phyloP scores from a whole-genome alignment of 2,888 invertebrate species.

The Kryphioiulus occultus region DNA sequence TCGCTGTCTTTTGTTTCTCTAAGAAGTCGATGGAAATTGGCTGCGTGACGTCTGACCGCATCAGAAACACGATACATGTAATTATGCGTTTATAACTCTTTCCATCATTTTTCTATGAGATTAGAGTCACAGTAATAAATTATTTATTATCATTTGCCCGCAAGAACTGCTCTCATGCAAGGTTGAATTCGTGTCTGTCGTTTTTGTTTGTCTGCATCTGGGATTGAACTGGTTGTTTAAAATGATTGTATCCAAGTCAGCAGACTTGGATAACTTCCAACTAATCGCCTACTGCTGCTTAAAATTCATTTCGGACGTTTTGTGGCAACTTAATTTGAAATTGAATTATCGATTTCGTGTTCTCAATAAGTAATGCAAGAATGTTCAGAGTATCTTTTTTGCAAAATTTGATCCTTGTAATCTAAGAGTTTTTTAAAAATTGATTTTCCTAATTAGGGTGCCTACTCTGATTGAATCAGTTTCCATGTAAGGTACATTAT shows the following conservation, averaged over 20 bases:
- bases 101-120: background rate
- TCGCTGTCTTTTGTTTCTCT: background rate
- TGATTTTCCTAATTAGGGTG: too few relatives aligned
- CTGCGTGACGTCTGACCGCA: background rate
- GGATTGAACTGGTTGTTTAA: conserved; percentile 9
- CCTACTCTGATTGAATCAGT: too few relatives aligned
- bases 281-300: background rate
- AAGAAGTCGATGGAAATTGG: background rate
- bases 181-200: background rate
- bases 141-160: background rate
- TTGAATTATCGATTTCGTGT: background rate
- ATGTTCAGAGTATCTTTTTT: too few relatives aligned
- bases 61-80: background rate
- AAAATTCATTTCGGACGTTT: background rate
- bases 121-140: background rate
- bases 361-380: too few relatives aligned
- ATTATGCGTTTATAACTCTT: conserved; percentile 1
- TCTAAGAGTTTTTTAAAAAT: too few relatives aligned
- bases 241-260: background rate
- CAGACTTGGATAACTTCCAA: background rate
- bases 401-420: too few relatives aligned
- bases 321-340: background rate
- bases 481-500: too few relatives aligned
- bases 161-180: background rate
- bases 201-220: too few relatives aligned